Evolutionary conservation across 2,113 vertebrate species (phyloP).

Genomic region (Oenanthe oenanthe): DNA sequence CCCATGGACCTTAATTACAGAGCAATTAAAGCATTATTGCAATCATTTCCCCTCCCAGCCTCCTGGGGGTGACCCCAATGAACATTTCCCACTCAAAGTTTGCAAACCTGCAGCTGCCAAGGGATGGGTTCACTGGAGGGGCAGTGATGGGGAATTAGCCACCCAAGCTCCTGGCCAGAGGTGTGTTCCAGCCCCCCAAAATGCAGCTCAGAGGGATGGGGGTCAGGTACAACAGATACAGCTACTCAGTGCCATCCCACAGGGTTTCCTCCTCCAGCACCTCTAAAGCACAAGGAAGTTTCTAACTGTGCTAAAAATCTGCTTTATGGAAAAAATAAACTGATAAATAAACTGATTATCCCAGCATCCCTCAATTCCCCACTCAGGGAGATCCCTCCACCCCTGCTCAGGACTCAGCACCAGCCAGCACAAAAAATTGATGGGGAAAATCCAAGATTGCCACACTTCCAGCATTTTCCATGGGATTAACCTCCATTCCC

Average conservation of each 20-base stretch:
- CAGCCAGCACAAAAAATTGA: neutral
- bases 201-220: neutral
- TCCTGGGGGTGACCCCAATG: neutral
- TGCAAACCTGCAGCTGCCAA: neutral
- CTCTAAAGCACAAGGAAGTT: neutral
- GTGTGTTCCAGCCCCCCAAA: neutral
- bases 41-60: neutral
- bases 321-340: no score
- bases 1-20: conserved; percentile 12
- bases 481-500: neutral
- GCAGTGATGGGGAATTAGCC: neutral
- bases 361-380: fast-evolving
- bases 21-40: conserved; percentile 57
- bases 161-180: neutral
- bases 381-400: neutral
- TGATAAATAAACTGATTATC: neutral
- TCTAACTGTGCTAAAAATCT: neutral
- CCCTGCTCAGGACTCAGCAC: neutral
- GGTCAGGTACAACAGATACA: neutral
- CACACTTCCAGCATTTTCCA: neutral
- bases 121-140: neutral
- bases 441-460: neutral
- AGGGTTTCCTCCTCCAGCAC: neutral
- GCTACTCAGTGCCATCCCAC: neutral
- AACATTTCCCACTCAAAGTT: neutral